Percentiles rank a stretch among this genome's conserved stretches.
Evolutionary conservation across 1,140 invertebrate genomes (phyloP).

Genomic region (Akabosia matsudoensis): DNA sequence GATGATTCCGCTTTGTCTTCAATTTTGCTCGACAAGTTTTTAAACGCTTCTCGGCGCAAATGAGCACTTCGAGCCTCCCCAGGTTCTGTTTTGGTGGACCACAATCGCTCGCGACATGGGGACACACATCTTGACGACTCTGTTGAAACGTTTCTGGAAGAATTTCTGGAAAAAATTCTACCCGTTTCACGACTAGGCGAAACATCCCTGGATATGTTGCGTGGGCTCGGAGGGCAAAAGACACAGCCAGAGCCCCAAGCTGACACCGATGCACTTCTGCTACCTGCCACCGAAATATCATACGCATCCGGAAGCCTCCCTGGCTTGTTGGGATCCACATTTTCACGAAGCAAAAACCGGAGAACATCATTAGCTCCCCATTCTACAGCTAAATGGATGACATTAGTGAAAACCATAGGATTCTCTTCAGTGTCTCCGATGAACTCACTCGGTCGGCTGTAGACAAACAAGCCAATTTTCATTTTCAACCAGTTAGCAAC

Average conservation of each 20-base stretch:
- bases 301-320: slow-evolving; percentile 49
- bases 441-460: slow-evolving; percentile 43
- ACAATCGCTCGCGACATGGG: slow-evolving; percentile 43
- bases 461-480: slow-evolving; percentile 8
- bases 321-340: slow-evolving; percentile 58
- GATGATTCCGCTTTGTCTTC: slow-evolving; percentile 43
- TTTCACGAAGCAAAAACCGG: slow-evolving; percentile 57
- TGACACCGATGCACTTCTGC: slow-evolving; percentile 40
- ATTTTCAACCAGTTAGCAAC: background rate
- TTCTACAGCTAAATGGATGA: slow-evolving; percentile 60
- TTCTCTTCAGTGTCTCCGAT: slow-evolving; percentile 43
- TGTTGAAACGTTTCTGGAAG: slow-evolving; percentile 44
- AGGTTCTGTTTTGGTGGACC: slow-evolving; percentile 39
- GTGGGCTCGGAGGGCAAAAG: slow-evolving; percentile 45
- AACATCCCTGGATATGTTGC: slow-evolving; percentile 43
- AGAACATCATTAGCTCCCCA: slow-evolving; percentile 58
- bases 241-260: slow-evolving; percentile 47
- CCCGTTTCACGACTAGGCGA: slow-evolving; percentile 46
- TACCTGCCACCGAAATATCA: slow-evolving; percentile 41
- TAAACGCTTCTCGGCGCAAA: slow-evolving; percentile 45
- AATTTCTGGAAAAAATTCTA: slow-evolving; percentile 46
- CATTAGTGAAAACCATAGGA: slow-evolving; percentile 58
- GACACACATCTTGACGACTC: slow-evolving; percentile 48
- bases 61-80: slow-evolving; percentile 42
- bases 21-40: slow-evolving; percentile 39